phyloP scores from a whole-genome alignment of 2,113 vertebrate genomes.

The Hypocryptadius cinnamomeus region DNA sequence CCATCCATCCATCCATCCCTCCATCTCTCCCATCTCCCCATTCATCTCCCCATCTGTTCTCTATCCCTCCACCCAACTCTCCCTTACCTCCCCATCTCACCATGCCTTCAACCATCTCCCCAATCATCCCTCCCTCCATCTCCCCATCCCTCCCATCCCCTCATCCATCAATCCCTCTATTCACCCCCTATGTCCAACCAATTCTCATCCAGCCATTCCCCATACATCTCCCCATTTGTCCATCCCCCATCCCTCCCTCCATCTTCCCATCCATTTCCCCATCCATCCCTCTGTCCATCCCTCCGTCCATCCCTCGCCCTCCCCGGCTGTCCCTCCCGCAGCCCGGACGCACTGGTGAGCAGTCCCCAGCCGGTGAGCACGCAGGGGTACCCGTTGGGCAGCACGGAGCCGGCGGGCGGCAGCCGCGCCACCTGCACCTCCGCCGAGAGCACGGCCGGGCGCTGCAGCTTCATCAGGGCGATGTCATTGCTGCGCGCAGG shows the following conservation, averaged over 20 bases:
- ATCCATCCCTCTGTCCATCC: no score
- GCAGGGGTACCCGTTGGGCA: slow-evolving; percentile 19
- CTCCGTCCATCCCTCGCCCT: accelerated
- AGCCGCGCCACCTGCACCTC: not conserved
- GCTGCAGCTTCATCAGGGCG: slow-evolving; percentile 16
- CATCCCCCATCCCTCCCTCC: not conserved
- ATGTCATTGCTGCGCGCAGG: not conserved
- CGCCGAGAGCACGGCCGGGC: not conserved
- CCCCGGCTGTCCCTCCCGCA: accelerated
- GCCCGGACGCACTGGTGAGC: not conserved
- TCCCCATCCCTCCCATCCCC: not conserved
- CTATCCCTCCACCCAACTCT: no score
- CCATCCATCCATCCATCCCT: no score
- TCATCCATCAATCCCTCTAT: no score
- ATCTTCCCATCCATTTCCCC: not conserved
- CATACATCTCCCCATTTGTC: no score
- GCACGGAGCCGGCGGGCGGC: not conserved
- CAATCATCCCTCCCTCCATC: not conserved
- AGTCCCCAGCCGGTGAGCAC: slow-evolving; percentile 14
- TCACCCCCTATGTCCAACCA: not conserved
- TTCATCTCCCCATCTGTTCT: no score
- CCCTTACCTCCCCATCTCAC: no score
- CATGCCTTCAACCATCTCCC: not conserved
- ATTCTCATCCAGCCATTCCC: not conserved
- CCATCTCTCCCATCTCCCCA: not conserved